These are phyloP conservation scores for Tauraco erythrolophus DNA, from an alignment of 2,113 vertebrate genomes.

Conservation along the genomic window DNA sequence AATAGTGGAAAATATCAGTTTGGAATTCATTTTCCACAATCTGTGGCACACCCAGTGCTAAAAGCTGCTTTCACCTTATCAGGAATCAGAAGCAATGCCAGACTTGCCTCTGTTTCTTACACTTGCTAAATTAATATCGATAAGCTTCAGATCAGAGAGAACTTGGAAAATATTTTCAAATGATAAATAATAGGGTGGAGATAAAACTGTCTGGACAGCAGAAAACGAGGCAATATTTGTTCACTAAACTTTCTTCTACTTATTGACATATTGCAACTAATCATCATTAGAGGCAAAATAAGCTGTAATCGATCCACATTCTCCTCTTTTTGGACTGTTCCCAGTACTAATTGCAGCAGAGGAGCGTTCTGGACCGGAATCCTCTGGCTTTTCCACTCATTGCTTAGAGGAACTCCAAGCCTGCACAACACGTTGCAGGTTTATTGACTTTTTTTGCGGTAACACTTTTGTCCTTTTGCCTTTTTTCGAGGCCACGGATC, in stretches of 20 bases:
- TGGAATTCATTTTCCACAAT: background rate
- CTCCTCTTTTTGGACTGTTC: background rate
- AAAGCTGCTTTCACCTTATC: background rate
- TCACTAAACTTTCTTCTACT: background rate
- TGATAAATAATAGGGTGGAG: background rate
- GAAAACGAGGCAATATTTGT: background rate
- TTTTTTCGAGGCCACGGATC: background rate
- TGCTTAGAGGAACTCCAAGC: background rate
- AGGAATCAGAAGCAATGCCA: background rate
- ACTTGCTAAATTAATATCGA: background rate
- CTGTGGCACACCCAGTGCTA: background rate
- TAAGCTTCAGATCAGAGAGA: background rate
- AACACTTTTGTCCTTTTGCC: background rate
- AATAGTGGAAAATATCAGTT: background rate
- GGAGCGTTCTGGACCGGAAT: accelerated
- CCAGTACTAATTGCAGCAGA: background rate
- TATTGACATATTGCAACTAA: background rate
- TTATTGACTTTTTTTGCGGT: background rate
- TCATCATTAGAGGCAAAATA: background rate
- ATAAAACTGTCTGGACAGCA: background rate
- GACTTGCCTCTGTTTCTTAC: background rate
- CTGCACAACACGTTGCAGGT: background rate
- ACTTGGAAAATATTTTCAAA: slow-evolving; percentile 7
- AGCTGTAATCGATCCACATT: background rate
- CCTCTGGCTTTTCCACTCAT: background rate